Evolutionary conservation across 2,113 vertebrate species (phyloP), one percentile per base, ranked within the genome.

Genomic region (Ornithorhynchus anatinus): DNA sequence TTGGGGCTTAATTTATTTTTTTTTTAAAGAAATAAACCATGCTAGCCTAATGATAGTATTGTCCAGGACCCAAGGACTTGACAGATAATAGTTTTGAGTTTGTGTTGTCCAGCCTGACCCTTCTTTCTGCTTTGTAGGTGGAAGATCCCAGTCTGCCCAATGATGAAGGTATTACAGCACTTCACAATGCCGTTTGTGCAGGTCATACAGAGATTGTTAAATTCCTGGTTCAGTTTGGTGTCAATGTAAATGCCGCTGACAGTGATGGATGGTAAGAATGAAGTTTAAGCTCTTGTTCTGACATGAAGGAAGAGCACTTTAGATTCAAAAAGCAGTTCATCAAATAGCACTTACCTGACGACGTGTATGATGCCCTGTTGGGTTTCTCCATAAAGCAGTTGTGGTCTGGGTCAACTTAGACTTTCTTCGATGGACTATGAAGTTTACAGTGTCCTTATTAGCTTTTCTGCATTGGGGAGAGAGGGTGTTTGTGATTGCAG

Each of bases 201-300:
- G 98, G 98, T 10, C 98, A 99, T 73, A 97, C 97, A 0, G 97
- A 99, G 47, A 99, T 99, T 0, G 98, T 99, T 1, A 98, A 97
- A 84, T 99, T 99, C 89, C 88, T 99, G 68, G 97, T 99, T 31
- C 97, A 99, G 84, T 99, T 96, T 33, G 98, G 98, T 0, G 98
- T 99, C 70, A 99, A 97, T 0, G 98, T 99, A 19, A 99, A 99
- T 1, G 98, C 98, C 6, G 97, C 97, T 0, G 98, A 99, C 69
- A 99, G 98, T 0, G 98, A 99, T 4, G 98, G 98, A 68, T 99
- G 98, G 98, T 99, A 72, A 93, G 95, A 54, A 8, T 5, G 8
- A 39, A 51, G n/a, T 29, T 27, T 4, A 7, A 9, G 3, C 13
- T 12, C 25, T 12, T 20, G 29, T 25, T 47, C 13, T 47, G 22